Percentiles rank a stretch among this genome's conserved stretches.
These are phyloP conservation scores for Macrophya alboannulata DNA, from an alignment of 2,888 invertebrate species.

Conservation along the genomic window DNA sequence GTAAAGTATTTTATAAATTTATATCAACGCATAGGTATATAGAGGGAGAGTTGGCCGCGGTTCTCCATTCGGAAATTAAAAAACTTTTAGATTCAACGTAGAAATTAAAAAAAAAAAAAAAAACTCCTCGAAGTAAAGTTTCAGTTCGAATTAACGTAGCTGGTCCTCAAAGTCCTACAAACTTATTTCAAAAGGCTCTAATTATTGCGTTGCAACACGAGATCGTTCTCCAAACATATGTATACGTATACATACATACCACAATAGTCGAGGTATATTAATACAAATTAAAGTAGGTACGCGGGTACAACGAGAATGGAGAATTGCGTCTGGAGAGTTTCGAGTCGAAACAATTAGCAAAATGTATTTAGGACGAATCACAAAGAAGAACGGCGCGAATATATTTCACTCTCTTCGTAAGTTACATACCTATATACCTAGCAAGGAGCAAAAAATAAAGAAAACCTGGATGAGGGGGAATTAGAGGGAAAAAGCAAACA, in stretches of 20 bases:
- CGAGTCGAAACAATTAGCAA: background rate
- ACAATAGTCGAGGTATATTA: background rate
- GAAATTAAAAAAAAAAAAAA: background rate
- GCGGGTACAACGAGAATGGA: background rate
- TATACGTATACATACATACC: background rate
- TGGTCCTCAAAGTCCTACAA: slow-evolving; percentile 28
- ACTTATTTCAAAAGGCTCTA: slow-evolving; percentile 30
- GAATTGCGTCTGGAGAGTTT: background rate
- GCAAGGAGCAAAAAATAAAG: background rate
- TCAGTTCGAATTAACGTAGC: slow-evolving; percentile 19
- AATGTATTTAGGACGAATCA: background rate
- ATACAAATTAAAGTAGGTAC: slow-evolving; percentile 20
- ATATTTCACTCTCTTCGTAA: background rate
- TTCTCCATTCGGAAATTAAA: background rate
- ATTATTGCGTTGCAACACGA: slow-evolving; percentile 29
- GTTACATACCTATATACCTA: background rate
- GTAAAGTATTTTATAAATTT: background rate
- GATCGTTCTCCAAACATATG: background rate
- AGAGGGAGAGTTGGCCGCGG: background rate
- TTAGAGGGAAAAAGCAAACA: slow-evolving; percentile 21
- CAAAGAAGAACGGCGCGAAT: background rate
- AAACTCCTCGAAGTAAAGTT: slow-evolving; percentile 30
- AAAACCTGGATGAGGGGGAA: background rate
- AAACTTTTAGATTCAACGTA: slow-evolving; percentile 14
- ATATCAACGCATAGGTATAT: background rate